These are phyloP conservation scores for Chrysogorgia sp. DNA, from an alignment of 92 coral and sea anemone genomes.

Conservation along the genomic window DNA sequence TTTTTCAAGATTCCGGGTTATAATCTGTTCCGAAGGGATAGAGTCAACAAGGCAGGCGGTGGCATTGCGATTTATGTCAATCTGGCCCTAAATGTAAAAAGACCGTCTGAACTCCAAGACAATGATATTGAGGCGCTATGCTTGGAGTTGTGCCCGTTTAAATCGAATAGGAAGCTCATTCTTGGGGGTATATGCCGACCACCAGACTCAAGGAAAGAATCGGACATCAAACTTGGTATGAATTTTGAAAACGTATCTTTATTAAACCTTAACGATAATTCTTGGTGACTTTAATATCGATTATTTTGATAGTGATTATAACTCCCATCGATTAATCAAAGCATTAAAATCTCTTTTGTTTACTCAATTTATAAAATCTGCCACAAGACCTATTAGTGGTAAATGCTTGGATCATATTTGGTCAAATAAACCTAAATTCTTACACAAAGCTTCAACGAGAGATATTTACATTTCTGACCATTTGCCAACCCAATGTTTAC, in stretches of 20 bases:
- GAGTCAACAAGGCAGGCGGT: slow-evolving; percentile 25
- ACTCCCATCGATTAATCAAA: slow-evolving; percentile 47
- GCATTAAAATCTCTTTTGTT: slow-evolving; percentile 48
- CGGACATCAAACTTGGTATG: slow-evolving; percentile 37
- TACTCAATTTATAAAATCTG: slow-evolving; percentile 38
- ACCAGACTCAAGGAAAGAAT: slow-evolving; percentile 20
- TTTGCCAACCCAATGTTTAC: slow-evolving; percentile 23
- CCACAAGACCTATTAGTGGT: too few species aligned
- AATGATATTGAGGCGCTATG: slow-evolving; percentile 32
- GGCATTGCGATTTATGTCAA: slow-evolving; percentile 22
- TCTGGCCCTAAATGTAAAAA: slow-evolving; percentile 1
- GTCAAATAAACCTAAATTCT: slow-evolving; percentile 43
- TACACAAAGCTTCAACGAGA: slow-evolving; percentile 34
- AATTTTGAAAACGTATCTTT: slow-evolving; percentile 48
- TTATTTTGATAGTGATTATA: slow-evolving; percentile 19
- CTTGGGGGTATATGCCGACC: slow-evolving; percentile 54
- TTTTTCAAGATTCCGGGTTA: slow-evolving; percentile 21
- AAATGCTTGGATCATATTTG: slow-evolving; percentile 45
- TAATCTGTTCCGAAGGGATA: slow-evolving; percentile 22
- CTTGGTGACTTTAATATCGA: slow-evolving; percentile 56
- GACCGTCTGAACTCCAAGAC: slow-evolving; percentile 43
- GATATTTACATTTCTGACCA: slow-evolving; percentile 46
- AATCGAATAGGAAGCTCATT: slow-evolving; percentile 49
- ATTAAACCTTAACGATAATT: slow-evolving; percentile 43
- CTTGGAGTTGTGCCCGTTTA: slow-evolving; percentile 52